A percentile compares a stretch with the other conserved stretches of the same genome.
Evolutionary conservation across 2,888 invertebrate species (phyloP).

Genomic region (Dysmachus trigonus): DNA sequence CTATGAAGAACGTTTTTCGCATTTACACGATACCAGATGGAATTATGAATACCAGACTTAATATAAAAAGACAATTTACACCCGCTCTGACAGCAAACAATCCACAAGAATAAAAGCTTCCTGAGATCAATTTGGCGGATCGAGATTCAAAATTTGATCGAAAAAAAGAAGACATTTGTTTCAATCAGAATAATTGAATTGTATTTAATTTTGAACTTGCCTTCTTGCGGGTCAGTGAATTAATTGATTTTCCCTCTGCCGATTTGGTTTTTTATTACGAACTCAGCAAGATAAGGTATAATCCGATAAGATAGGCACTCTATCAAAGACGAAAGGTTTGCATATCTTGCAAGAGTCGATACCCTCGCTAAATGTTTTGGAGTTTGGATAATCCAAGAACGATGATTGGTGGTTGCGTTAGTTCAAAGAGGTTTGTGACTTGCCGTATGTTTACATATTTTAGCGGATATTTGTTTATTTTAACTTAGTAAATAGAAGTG

Average conservation of each 20-base stretch:
- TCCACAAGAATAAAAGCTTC: neutral
- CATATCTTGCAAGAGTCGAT: neutral
- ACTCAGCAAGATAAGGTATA: neutral
- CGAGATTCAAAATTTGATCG: neutral
- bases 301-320: neutral
- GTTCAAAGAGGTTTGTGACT: neutral
- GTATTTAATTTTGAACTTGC: neutral
- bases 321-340: neutral
- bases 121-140: neutral
- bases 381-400: neutral
- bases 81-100: neutral
- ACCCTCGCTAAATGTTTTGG: neutral
- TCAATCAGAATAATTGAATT: neutral
- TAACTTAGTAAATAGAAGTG: neutral
- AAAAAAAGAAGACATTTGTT: neutral
- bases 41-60: neutral
- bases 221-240: neutral
- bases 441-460: neutral
- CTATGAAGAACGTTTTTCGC: no score
- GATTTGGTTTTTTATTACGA: neutral
- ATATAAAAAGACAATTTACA: neutral
- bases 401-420: neutral
- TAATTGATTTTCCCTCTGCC: neutral
- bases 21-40: neutral
- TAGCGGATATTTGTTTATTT: neutral